phyloP scores from a whole-genome alignment of 2,888 invertebrate genomes.

The Barypeithes pellucidus region DNA sequence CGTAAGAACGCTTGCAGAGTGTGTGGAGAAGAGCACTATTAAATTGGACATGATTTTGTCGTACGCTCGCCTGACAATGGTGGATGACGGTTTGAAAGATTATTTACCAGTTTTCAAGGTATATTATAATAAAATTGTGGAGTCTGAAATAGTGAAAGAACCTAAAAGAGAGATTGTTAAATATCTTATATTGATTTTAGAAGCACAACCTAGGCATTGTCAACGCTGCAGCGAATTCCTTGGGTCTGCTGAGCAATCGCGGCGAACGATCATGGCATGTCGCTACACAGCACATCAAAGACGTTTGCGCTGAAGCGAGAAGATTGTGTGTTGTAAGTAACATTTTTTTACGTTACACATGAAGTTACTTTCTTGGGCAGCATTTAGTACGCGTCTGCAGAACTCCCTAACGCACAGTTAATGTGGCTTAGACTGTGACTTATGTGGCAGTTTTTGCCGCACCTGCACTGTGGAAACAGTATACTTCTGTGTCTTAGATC shows the following conservation, averaged over 20 bases:
- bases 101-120: slow-evolving; percentile 86
- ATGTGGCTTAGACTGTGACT: no score
- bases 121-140: slow-evolving; percentile 36
- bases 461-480: no score
- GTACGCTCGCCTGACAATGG: slow-evolving; percentile 86
- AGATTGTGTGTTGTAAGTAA: slow-evolving; percentile 77
- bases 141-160: no score
- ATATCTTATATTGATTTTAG: no score
- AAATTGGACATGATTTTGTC: slow-evolving; percentile 82
- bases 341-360: neutral
- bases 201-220: slow-evolving; percentile 84
- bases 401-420: no score
- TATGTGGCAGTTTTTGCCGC: no score
- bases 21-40: slow-evolving; percentile 75
- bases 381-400: no score
- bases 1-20: slow-evolving; percentile 82
- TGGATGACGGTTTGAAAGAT: slow-evolving; percentile 83
- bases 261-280: slow-evolving; percentile 90
- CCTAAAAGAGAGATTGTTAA: no score
- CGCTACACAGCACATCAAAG: slow-evolving; percentile 77
- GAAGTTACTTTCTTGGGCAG: no score
- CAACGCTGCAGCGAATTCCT: slow-evolving; percentile 86
- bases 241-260: slow-evolving; percentile 85
- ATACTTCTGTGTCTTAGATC: no score
- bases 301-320: slow-evolving; percentile 76